Conservation (phyloP, 2,888 invertebrate genomes). For the Drosophila pullipes region DNA sequence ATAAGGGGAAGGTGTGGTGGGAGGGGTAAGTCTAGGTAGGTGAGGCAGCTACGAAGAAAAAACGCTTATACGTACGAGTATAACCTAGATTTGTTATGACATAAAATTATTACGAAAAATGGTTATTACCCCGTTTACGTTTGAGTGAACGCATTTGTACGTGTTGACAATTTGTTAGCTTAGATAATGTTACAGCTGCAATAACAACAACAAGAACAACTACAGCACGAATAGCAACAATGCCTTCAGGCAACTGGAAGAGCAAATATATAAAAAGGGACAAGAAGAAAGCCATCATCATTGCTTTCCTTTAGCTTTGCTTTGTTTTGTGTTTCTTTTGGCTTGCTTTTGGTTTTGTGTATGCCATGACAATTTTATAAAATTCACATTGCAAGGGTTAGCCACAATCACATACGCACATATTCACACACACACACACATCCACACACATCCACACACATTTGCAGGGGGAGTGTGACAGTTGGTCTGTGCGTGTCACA, state of each 20-base stretch:
- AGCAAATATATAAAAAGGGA: slow-evolving; percentile 22
- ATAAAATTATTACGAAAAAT: slow-evolving; percentile 82
- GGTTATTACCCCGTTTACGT: slow-evolving; percentile 84
- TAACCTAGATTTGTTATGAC: slow-evolving; percentile 84
- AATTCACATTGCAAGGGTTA: slow-evolving; percentile 74
- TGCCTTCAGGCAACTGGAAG: slow-evolving; percentile 34
- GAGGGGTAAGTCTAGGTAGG: neutral
- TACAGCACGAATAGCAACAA: slow-evolving; percentile 19
- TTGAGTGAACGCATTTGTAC: slow-evolving; percentile 84
- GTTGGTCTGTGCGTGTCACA: slow-evolving; percentile 78
- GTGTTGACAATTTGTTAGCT: slow-evolving; percentile 84
- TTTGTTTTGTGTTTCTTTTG: slow-evolving; percentile 28
- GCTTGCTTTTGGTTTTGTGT: slow-evolving; percentile 21
- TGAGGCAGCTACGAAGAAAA: neutral
- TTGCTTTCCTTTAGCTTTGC: slow-evolving; percentile 52
- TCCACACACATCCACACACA: slow-evolving; percentile 24
- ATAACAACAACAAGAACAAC: slow-evolving; percentile 40
- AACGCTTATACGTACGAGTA: slow-evolving; percentile 31
- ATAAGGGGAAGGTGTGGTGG: neutral
- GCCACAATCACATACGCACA: slow-evolving; percentile 42
- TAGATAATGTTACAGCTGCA: slow-evolving; percentile 74
- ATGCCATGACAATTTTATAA: slow-evolving; percentile 64
- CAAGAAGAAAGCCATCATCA: slow-evolving; percentile 60
- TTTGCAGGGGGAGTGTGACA: slow-evolving; percentile 61
- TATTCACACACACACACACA: slow-evolving; percentile 22